Base-by-base conservation (phyloP, 2,888 invertebrate species). In the Amiota mariae region DNA sequence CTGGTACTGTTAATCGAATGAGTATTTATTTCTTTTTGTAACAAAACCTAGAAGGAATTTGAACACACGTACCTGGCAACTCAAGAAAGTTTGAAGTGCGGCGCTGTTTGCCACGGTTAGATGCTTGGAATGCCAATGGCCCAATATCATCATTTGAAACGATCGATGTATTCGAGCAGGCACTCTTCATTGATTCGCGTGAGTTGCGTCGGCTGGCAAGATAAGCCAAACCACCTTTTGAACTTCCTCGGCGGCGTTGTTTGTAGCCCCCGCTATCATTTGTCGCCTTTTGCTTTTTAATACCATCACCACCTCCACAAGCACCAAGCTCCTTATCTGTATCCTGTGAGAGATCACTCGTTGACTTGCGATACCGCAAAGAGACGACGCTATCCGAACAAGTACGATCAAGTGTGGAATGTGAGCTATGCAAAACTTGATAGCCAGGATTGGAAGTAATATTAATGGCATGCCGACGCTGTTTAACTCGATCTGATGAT, bases 71-170 rank as follows among this genome's bases (percentile, higher is more conserved):
- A 96, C 96, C 95, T 89, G 96, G 96, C 80, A 96, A 90, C 88
- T 96, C 96, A 71, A 96, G 91, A 87, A 96, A 96, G 90, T 96
- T 96, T 0, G 96, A 96, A 4, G 96, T 96, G 80, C 96, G 91
- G 47, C 96, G 91, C 87, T 96, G 95, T 18, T 95, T 91, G 1
- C 94, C 94, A 2, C 95, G 92, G 81, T 94, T 93, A 36, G 95
- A 94, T 78, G 94, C 93, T 85, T 94, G 94, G 89, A 95, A 95
- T 89, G 95, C 95, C 76, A 95, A 90, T 9, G 95, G 95, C 0
- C 95, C 95, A 70, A 95, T 93, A 82, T 95, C 95, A 88, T 95
- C 96, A 83, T 95, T 95, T 73, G 92, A 92, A 75, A 91, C 89
- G 71, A 91, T 90, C 0, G 95, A 95, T 80, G 94, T 91, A 77